These are phyloP conservation scores for Melospiza georgiana DNA, from an alignment of 2,113 vertebrate species.

Conservation along the genomic window DNA sequence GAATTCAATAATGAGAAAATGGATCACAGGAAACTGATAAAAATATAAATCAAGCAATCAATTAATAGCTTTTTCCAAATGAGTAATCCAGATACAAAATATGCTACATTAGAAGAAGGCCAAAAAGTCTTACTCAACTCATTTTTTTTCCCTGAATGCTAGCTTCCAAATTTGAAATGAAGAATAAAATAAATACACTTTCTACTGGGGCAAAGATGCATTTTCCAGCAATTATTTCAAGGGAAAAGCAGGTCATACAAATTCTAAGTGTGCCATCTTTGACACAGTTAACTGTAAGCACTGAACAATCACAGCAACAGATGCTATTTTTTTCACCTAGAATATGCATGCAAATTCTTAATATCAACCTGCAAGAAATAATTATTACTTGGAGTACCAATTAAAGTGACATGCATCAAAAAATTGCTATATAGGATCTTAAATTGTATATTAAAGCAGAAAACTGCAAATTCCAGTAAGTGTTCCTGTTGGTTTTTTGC, in stretches of 20 bases:
- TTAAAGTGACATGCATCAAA: neutral
- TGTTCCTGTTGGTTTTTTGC: fast-evolving
- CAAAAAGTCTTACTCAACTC: neutral
- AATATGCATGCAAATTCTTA: neutral
- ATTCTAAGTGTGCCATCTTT: neutral
- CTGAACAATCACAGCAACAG: neutral
- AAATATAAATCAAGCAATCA: neutral
- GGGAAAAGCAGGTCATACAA: neutral
- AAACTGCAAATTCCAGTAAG: neutral
- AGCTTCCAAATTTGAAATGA: neutral
- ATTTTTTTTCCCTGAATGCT: neutral
- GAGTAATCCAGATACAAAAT: neutral
- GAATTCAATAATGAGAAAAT: neutral
- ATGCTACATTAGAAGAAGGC: neutral
- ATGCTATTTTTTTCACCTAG: neutral
- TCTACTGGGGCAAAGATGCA: neutral
- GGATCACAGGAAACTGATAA: neutral
- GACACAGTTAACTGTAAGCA: neutral
- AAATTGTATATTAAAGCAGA: neutral
- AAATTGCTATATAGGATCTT: neutral
- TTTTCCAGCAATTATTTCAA: neutral
- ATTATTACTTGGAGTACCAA: neutral
- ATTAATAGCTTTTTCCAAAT: neutral
- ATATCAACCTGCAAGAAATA: neutral
- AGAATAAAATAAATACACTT: neutral